phyloP scores from a whole-genome alignment of 2,888 invertebrate species.

The Pedicia rivosa region DNA sequence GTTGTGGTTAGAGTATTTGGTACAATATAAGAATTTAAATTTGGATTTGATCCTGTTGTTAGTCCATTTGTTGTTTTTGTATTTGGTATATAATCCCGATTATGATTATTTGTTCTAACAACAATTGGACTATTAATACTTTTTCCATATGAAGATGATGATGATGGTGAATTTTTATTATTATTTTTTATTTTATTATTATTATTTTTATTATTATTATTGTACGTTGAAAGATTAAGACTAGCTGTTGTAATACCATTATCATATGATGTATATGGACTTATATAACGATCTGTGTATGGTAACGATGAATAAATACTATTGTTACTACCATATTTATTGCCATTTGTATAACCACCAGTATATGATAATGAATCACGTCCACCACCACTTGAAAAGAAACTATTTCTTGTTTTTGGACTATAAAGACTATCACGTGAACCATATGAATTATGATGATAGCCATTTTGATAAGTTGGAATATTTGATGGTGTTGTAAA shows the following conservation, averaged over 20 bases:
- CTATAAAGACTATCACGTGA: conserved; percentile 27
- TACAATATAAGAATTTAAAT: conserved; percentile 20
- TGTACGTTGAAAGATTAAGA: conserved; percentile 19
- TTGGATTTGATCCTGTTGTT: conserved; percentile 21
- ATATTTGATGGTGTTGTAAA: conserved; percentile 5
- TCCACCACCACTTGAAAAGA: conserved; percentile 21
- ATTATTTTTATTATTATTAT: conserved; percentile 4
- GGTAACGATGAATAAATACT: conserved; percentile 21
- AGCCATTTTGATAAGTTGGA: conserved; percentile 25
- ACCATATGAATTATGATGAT: conserved; percentile 21
- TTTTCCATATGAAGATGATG: neutral
- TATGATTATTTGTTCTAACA: conserved; percentile 1
- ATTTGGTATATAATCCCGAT: conserved; percentile 16
- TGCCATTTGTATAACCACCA: conserved; percentile 5
- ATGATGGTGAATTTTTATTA: neutral
- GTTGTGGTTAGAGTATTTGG: no score
- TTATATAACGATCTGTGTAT: conserved; percentile 26
- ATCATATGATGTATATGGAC: conserved; percentile 28
- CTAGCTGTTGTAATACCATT: conserved; percentile 32
- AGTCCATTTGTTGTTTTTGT: conserved; percentile 10
- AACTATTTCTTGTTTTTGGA: conserved; percentile 16
- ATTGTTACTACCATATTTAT: conserved; percentile 9
- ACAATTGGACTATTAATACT: neutral
- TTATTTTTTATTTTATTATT: neutral
- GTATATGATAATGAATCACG: conserved; percentile 14